Percentiles rank a stretch among this genome's conserved stretches.
phyloP scores from a whole-genome alignment of 1,140 invertebrate genomes.

The Aphidius ervi region DNA sequence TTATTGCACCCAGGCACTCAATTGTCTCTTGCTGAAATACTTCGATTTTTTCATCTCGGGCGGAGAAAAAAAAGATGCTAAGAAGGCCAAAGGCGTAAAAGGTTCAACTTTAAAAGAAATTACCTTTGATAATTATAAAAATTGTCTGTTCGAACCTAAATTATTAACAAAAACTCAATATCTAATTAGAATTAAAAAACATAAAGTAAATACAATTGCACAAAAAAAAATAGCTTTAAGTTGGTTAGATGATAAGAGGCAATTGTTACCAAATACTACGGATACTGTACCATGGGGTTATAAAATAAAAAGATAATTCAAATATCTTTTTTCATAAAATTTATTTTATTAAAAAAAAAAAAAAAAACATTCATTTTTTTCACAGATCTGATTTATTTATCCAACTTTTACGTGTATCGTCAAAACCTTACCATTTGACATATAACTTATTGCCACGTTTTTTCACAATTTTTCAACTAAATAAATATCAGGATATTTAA shows the following conservation, averaged over 20 bases:
- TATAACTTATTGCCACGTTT: slow-evolving; percentile 8
- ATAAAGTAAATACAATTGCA: slow-evolving; percentile 12
- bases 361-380: neutral
- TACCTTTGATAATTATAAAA: slow-evolving; percentile 21
- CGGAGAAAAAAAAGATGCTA: neutral
- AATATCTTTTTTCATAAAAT: neutral
- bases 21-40: too few relatives aligned
- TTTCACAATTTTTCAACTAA: slow-evolving; percentile 12
- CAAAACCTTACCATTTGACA: slow-evolving; percentile 20
- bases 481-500: slow-evolving; percentile 17
- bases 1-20: too few relatives aligned
- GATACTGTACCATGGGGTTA: slow-evolving; percentile 21
- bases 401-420: slow-evolving; percentile 10
- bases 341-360: neutral
- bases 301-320: slow-evolving; percentile 1
- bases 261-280: slow-evolving; percentile 1
- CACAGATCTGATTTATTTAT: slow-evolving; percentile 1
- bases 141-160: slow-evolving; percentile 9
- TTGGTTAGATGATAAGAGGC: slow-evolving; percentile 11
- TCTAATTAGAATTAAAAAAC: slow-evolving; percentile 7
- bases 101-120: slow-evolving; percentile 13
- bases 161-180: slow-evolving; percentile 2
- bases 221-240: slow-evolving; percentile 13
- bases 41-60: too few relatives aligned
- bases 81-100: slow-evolving; percentile 25